Evolutionary conservation across 2,888 invertebrate species (phyloP), one percentile per base, ranked within the genome.

Genomic region (Lapara coniferarum): DNA sequence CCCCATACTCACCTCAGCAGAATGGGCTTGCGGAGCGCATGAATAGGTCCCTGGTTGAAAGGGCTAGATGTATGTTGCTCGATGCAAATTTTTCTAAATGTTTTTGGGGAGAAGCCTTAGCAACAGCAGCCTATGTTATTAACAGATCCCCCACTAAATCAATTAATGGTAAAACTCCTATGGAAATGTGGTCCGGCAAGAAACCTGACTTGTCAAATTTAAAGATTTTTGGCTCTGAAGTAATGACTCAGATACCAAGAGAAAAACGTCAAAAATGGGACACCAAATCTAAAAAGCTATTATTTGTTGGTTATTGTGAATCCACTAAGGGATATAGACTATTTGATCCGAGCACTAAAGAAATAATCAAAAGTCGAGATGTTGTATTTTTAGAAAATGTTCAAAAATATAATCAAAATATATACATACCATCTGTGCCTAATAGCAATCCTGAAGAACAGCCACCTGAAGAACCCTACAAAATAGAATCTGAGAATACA

Each of bases 101-200:
- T n/a, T 68, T 57, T 56, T 70, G 66, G 67, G 67, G 49, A 46
- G 67, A 56, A 19, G 57, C 67, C 6, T 25, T 67, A 46, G 46
- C 56, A n/a, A 70, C 30, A 66, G 71, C 68, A 19, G 67, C 63
- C 3, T 70, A 70, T 44, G 46, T 68, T 0, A 55, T 55, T 10
- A 70, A 70, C 14, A 52, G 67, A 55, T 53, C 55, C 14, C 67
- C 57, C 10, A 19, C 57, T 12, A 57, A 30, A 13, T 25, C 57
- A 57, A 57, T 57, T 19, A 2, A 30, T 57, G 19, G 57, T n/a
- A 12, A 30, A 19, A 57, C 30, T 10, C 57, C 25, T 19, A 30
- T 25, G 19, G 57, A 25, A 10, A 30, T 57, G 19, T 30, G 19
- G 57, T 19, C 30, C 7, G 57, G 57, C 14, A 19, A 57, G 51